Base-by-base conservation (phyloP, 2,113 vertebrate species). In the Orcinus orca region DNA sequence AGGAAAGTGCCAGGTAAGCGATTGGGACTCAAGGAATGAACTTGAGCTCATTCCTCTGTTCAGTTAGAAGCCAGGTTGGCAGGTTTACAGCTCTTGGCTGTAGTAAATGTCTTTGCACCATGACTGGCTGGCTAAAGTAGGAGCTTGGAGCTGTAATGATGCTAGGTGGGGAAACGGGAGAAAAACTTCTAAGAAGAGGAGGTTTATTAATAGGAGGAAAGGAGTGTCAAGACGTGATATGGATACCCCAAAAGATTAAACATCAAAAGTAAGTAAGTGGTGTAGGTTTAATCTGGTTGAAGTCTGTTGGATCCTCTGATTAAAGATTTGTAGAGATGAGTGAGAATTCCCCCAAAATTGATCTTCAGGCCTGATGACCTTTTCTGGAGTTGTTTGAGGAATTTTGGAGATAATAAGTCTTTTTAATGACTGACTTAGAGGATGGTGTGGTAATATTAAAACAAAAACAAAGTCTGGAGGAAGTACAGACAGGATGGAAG, bases 161-260 rank as follows among this genome's bases (percentile, higher is more conserved):
- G 26, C 53, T 36, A 80, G 33, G 31, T 41, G 44, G n/a, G 67
- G 55, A 85, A 86, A 47, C 10, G 76, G 31, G 55, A 80, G 86
- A 89, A 89, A 96, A 84, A 79, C 79, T 63, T 79, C 73, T 38
- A 93, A 89, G 82, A 47, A 95, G 93, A 86, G 81, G 55, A 76
- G 23, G 44, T 73, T 31, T 77, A 55, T 90, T 73, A 33, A 79
- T 77, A 73, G 29, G 82, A 86, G 85, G 10, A 86, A 77, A 77
- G 41, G 14, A 82, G 33, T 90, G 50, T 82, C 33, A 26, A 58
- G 29, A 47, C 31, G 5, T 13, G 76, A 50, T 71, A 68, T 33
- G 67, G 58, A 33, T 26, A 63, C 21, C 44, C 83, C n/a, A 92
- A 18, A 73, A 90, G 38, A 92, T 50, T 9, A 89, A 82, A 74